Conservation (phyloP, 2,888 invertebrate genomes). For the Ophonus ardosiacus region DNA sequence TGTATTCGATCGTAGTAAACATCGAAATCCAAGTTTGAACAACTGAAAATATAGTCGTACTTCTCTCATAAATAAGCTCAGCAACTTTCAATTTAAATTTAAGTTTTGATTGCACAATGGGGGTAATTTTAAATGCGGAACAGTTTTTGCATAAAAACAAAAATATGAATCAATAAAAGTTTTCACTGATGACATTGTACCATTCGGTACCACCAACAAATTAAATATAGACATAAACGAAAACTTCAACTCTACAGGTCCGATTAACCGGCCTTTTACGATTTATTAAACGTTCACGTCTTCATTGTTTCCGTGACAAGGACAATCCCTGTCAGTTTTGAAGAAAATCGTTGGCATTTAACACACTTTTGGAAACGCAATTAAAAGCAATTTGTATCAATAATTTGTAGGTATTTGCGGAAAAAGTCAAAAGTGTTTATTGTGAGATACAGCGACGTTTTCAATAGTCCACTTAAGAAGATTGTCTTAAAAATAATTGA, state of each 20-base stretch:
- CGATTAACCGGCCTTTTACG: background rate
- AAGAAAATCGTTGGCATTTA: background rate
- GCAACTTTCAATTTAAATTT: slow-evolving; percentile 11
- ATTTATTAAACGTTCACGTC: slow-evolving; percentile 34
- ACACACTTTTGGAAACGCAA: background rate
- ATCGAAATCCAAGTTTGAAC: background rate
- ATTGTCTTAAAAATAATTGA: slow-evolving; percentile 55
- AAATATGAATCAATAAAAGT: slow-evolving; percentile 54
- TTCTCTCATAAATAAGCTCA: background rate
- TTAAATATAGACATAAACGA: slow-evolving; percentile 59
- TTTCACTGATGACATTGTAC: slow-evolving; percentile 58
- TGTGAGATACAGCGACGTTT: slow-evolving; percentile 19
- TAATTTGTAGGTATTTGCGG: background rate
- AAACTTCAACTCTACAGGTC: background rate
- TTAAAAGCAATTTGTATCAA: background rate
- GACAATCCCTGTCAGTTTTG: background rate
- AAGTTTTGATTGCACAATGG: background rate
- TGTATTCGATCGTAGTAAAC: background rate
- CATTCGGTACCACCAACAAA: slow-evolving; percentile 58
- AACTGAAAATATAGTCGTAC: too few relatives aligned
- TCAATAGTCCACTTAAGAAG: slow-evolving; percentile 54
- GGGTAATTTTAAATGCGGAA: background rate
- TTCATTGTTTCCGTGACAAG: slow-evolving; percentile 1
- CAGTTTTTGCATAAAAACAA: slow-evolving; percentile 44
- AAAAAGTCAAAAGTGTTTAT: slow-evolving; percentile 39